A percentile compares a stretch with the other conserved stretches of the same genome.
Evolutionary conservation across 2,888 invertebrate species (phyloP).

Genomic region (Drosophila aldrichi): DNA sequence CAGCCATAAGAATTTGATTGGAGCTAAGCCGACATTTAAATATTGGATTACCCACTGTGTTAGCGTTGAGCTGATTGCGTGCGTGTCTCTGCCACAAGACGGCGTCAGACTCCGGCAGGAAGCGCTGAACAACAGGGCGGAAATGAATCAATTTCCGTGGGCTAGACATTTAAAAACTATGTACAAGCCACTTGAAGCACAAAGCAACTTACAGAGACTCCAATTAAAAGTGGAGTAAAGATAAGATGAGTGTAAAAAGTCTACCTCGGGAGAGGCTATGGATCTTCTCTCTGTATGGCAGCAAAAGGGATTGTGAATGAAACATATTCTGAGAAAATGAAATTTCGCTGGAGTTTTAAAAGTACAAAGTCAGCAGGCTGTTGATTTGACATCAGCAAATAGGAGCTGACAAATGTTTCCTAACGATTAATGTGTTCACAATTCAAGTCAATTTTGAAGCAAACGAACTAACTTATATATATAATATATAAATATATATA

Average conservation of each 20-base stretch:
- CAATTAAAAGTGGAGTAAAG: slow-evolving; percentile 43
- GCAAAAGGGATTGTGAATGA: slow-evolving; percentile 21
- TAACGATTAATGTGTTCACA: background rate
- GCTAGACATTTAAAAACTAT: slow-evolving; percentile 77
- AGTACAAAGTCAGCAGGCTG: background rate
- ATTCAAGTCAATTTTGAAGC: background rate
- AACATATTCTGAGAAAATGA: background rate
- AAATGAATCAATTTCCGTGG: slow-evolving; percentile 79
- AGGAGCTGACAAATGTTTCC: background rate
- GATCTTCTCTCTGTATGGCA: slow-evolving; percentile 6
- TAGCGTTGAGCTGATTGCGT: slow-evolving; percentile 44
- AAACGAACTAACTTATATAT: background rate
- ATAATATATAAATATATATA: no score
- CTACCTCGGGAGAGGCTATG: background rate
- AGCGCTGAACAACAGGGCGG: slow-evolving; percentile 66
- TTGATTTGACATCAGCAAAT: background rate
- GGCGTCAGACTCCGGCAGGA: slow-evolving; percentile 48
- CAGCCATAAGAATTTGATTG: slow-evolving; percentile 60
- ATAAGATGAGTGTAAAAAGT: slow-evolving; percentile 1
- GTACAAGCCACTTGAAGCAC: slow-evolving; percentile 51
- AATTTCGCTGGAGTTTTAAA: background rate
- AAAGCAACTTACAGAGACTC: slow-evolving; percentile 48
- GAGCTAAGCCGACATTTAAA: slow-evolving; percentile 55
- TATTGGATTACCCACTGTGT: slow-evolving; percentile 47
- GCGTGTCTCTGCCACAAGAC: slow-evolving; percentile 16